Conservation (phyloP, 1,140 invertebrate species). For the Procambarus clarkii region DNA sequence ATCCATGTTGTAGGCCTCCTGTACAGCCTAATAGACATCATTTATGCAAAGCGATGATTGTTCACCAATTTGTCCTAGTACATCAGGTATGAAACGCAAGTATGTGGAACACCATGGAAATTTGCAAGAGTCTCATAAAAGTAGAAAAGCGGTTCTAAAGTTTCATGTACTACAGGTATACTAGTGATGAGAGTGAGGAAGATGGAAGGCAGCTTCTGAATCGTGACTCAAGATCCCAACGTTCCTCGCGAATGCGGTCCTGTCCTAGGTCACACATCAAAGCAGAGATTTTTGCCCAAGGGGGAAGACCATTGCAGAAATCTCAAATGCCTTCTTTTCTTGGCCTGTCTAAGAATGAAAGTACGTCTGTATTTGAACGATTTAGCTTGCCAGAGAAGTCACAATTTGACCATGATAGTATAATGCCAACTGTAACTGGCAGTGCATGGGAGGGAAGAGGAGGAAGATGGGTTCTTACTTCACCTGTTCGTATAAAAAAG, state of each 20-base stretch:
- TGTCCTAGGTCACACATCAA: constrained; percentile 7
- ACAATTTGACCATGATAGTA: neutral
- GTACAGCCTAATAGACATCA: neutral
- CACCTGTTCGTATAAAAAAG: constrained; percentile 23
- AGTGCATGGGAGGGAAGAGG: constrained; percentile 14
- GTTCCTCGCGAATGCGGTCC: neutral
- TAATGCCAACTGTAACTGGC: neutral
- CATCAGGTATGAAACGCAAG: constrained; percentile 36
- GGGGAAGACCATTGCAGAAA: neutral
- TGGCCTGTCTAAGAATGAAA: neutral
- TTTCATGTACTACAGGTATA: constrained; percentile 26
- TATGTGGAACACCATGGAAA: constrained; percentile 21
- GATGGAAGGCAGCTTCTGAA: constrained; percentile 14
- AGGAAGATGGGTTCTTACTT: constrained; percentile 11
- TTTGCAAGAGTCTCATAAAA: neutral
- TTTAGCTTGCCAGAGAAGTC: neutral
- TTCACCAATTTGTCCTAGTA: constrained; percentile 14
- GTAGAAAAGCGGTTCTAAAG: neutral
- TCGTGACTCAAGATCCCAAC: neutral
- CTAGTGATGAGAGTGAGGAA: constrained; percentile 57
- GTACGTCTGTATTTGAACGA: neutral
- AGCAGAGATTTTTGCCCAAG: neutral
- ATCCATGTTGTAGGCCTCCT: neutral
- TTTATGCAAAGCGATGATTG: neutral
- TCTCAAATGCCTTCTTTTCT: neutral